These are phyloP conservation scores for Muntiacus reevesi DNA, from an alignment of 2,113 vertebrate species.

Conservation along the genomic window DNA sequence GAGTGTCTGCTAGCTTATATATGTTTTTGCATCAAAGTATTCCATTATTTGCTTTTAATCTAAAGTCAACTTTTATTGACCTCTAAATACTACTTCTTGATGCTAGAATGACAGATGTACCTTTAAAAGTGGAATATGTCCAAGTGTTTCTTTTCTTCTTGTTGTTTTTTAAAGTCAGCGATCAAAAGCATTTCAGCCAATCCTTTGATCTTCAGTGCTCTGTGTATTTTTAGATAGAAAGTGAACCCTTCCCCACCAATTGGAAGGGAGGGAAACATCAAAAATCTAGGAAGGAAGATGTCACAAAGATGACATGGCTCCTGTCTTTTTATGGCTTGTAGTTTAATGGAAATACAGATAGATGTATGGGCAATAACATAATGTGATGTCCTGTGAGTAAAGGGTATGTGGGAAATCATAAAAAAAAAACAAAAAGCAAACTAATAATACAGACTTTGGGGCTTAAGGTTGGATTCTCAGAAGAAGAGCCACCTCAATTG, in stretches of 20 bases:
- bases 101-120: neutral
- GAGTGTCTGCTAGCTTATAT: neutral
- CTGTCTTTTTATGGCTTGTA: neutral
- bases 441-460: neutral
- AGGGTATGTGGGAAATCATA: neutral
- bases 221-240: neutral
- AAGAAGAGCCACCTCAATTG: neutral
- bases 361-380: neutral
- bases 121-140: neutral
- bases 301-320: neutral
- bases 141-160: slow-evolving; percentile 1
- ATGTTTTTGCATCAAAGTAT: neutral
- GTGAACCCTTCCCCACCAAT: neutral
- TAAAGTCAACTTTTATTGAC: neutral
- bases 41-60: slow-evolving; percentile 16
- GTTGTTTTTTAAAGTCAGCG: slow-evolving; percentile 22
- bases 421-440: neutral
- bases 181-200: neutral
- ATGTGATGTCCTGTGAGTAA: neutral
- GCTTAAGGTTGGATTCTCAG: neutral
- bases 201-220: neutral
- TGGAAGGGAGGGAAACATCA: neutral
- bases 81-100: neutral
- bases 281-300: neutral
- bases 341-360: neutral